Percentiles rank a stretch among this genome's conserved stretches.
These are phyloP conservation scores for Rhineura floridana DNA, from an alignment of 2,113 vertebrate species.

Conservation along the genomic window DNA sequence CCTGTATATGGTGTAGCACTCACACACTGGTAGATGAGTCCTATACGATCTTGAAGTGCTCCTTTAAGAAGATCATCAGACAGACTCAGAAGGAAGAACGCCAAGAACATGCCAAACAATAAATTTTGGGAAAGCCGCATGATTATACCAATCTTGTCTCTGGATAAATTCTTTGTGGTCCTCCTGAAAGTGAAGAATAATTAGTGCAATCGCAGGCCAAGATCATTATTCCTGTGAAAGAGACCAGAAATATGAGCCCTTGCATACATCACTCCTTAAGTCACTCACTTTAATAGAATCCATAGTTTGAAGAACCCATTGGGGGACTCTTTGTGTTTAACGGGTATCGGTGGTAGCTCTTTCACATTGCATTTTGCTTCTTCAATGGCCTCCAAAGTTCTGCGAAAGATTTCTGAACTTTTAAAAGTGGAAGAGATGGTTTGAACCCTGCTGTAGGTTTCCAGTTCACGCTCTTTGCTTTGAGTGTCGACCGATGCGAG, in stretches of 20 bases:
- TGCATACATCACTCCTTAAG: neutral
- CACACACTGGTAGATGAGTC: conserved; percentile 90
- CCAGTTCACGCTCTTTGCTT: conserved; percentile 87
- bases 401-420: conserved; percentile 79
- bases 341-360: conserved; percentile 83
- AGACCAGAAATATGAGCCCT: neutral
- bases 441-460: conserved; percentile 89
- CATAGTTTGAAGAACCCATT: conserved; percentile 78
- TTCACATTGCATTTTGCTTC: conserved; percentile 70
- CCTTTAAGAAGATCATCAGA: conserved; percentile 80
- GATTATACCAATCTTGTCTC: conserved; percentile 86
- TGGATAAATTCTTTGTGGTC: conserved; percentile 83
- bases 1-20: conserved; percentile 90
- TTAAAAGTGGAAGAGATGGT: conserved; percentile 83
- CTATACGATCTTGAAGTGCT: conserved; percentile 91
- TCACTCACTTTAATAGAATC: conserved; percentile 88
- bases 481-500: conserved; percentile 93
- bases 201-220: neutral
- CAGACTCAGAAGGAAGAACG: conserved; percentile 87
- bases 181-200: conserved; percentile 76
- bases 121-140: conserved; percentile 95
- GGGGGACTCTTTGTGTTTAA: conserved; percentile 90
- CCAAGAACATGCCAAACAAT: conserved; percentile 87
- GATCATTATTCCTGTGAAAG: neutral
- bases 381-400: conserved; percentile 78